phyloP scores from a whole-genome alignment of 1,140 invertebrate genomes.

The Eubasilissa regina region DNA sequence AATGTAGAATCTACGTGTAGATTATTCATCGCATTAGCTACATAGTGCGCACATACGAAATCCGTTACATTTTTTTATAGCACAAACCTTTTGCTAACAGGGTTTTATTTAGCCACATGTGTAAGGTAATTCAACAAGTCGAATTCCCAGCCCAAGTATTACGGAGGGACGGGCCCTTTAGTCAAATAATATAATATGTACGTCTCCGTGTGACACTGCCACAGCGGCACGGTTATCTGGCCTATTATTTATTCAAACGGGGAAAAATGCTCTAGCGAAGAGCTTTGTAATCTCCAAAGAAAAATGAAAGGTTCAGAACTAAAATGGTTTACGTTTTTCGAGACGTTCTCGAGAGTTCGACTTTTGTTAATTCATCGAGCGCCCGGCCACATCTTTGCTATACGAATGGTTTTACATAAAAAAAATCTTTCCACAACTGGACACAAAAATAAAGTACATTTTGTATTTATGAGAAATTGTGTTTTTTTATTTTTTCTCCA shows the following conservation, averaged over 20 bases:
- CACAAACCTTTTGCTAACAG: constrained; percentile 3
- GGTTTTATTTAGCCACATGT: neutral
- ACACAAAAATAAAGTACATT: too few relatives aligned
- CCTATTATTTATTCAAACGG: constrained; percentile 15
- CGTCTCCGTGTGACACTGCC: neutral
- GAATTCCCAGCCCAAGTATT: constrained; percentile 10
- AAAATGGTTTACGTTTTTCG: neutral
- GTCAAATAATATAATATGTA: constrained; percentile 3
- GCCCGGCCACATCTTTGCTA: too few relatives aligned
- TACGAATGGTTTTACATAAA: too few relatives aligned
- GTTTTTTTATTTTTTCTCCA: too few relatives aligned
- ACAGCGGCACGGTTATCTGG: neutral
- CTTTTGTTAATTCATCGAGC: too few relatives aligned
- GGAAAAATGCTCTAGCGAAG: constrained; percentile 10
- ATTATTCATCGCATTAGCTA: too few relatives aligned
- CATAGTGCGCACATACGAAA: too few relatives aligned
- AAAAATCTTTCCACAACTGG: too few relatives aligned
- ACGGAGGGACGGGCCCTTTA: constrained; percentile 6
- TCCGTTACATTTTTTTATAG: neutral
- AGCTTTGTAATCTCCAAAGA: constrained; percentile 12
- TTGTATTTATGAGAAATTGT: too few relatives aligned
- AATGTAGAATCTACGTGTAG: too few relatives aligned
- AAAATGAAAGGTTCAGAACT: neutral
- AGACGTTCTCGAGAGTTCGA: too few relatives aligned
- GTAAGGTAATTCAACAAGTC: neutral